These are phyloP conservation scores for Archivesica marissinica DNA, from an alignment of 1,140 invertebrate genomes.

Conservation along the genomic window DNA sequence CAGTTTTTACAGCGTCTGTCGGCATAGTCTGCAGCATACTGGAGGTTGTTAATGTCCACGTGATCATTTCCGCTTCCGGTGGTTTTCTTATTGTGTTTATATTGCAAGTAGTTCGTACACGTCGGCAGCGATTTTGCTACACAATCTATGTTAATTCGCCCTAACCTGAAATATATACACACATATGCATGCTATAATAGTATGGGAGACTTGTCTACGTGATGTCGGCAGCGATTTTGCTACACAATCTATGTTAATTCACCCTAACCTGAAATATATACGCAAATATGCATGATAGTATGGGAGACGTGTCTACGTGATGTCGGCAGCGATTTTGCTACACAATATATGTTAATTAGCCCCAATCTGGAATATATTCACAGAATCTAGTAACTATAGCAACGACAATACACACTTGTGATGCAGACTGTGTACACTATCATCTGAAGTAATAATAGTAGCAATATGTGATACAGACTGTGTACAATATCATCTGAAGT, in stretches of 20 bases:
- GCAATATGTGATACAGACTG: too few relatives aligned
- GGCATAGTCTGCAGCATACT: conserved; percentile 24
- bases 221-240: conserved; percentile 18
- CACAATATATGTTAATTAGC: conserved; percentile 15
- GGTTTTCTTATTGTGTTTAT: conserved; percentile 28
- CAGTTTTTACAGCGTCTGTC: conserved; percentile 17
- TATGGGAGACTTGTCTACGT: too few relatives aligned
- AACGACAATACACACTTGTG: too few relatives aligned
- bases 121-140: conserved; percentile 18
- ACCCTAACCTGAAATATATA: conserved; percentile 6
- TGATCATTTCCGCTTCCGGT: neutral
- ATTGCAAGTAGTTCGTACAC: conserved; percentile 30
- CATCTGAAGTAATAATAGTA: too few relatives aligned
- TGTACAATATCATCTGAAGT: too few relatives aligned
- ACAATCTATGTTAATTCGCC: conserved; percentile 14
- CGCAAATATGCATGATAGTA: neutral
- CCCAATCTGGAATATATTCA: conserved; percentile 7
- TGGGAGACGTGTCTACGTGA: too few relatives aligned
- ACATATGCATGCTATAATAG: neutral
- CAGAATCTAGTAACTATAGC: too few relatives aligned
- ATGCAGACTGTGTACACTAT: too few relatives aligned
- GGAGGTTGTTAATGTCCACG: neutral
- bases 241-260: conserved; percentile 25
- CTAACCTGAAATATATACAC: conserved; percentile 4
- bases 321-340: conserved; percentile 7